Evolutionary conservation across 1,140 invertebrate genomes (phyloP).

Genomic region (Odontomachus brunneus): DNA sequence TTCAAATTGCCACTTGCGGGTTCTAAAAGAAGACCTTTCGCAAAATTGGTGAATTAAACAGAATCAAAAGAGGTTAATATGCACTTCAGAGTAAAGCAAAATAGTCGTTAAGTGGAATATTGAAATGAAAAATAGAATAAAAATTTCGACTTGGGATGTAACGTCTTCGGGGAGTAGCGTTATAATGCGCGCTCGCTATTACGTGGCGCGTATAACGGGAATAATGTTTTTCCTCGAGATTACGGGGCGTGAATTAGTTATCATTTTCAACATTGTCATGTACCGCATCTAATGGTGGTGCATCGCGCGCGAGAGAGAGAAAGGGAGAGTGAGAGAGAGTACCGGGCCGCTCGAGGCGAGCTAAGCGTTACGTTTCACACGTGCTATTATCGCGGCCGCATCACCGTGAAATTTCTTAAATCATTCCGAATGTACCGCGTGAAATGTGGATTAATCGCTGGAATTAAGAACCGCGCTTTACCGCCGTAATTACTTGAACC

Average conservation of each 20-base stretch:
- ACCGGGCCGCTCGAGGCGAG: slow-evolving; percentile 1
- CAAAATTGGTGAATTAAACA: no score
- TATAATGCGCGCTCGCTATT: slow-evolving; percentile 33
- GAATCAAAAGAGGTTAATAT: no score
- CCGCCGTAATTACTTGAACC: slow-evolving; percentile 56
- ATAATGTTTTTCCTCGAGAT: slow-evolving; percentile 53
- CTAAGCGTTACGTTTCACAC: slow-evolving; percentile 51
- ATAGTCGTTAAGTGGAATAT: no score
- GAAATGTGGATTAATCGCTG: slow-evolving; percentile 55
- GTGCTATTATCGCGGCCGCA: slow-evolving; percentile 50
- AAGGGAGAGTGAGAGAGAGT: background rate
- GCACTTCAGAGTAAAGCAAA: no score
- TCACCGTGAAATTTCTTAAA: slow-evolving; percentile 58
- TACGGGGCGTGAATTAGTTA: slow-evolving; percentile 56
- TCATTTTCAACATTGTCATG: slow-evolving; percentile 52
- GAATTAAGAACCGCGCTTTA: slow-evolving; percentile 58
- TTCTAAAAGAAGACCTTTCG: no score
- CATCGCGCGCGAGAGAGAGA: background rate
- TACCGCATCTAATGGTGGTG: slow-evolving; percentile 21
- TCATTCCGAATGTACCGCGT: slow-evolving; percentile 56
- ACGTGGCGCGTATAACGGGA: slow-evolving; percentile 23
- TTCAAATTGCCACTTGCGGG: no score
- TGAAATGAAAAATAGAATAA: no score
- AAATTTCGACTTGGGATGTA: no score
- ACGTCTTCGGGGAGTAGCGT: background rate